Conservation (phyloP, 2,113 vertebrate species). For the Poeciliopsis retropinna region DNA sequence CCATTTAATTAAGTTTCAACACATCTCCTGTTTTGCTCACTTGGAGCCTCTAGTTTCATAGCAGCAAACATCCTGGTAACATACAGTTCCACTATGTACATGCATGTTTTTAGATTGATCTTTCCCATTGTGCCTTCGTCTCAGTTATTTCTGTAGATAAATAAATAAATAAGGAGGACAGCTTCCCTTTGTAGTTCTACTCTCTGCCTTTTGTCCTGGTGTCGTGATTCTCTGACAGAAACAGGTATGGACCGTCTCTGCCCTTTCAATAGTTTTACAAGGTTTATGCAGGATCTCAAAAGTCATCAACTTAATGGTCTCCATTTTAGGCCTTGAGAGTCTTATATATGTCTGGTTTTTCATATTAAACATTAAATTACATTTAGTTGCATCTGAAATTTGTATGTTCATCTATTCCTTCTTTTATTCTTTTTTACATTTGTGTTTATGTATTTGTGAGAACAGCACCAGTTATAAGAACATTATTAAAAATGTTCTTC, state of each 20-base stretch:
- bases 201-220: not conserved
- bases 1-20: too few relatives aligned
- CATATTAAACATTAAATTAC: not conserved
- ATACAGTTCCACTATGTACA: not conserved
- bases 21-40: too few relatives aligned
- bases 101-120: not conserved
- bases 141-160: not conserved
- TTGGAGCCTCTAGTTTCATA: too few relatives aligned
- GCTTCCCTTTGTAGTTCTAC: not conserved
- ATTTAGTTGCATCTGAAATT: not conserved
- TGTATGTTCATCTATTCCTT: constrained; percentile 10
- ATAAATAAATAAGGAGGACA: not conserved
- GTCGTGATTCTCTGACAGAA: not conserved
- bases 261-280: not conserved
- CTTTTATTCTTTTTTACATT: not conserved
- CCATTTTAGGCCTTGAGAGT: not conserved
- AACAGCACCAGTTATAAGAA: too few relatives aligned
- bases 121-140: not conserved
- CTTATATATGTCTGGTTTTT: not conserved
- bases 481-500: too few relatives aligned
- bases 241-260: not conserved
- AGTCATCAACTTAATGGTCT: not conserved
- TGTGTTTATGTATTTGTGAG: not conserved
- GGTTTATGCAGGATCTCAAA: not conserved
- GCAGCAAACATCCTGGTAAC: too few relatives aligned